Evolutionary conservation across 2,888 invertebrate species (phyloP).

Genomic region (Dugesia japonica): DNA sequence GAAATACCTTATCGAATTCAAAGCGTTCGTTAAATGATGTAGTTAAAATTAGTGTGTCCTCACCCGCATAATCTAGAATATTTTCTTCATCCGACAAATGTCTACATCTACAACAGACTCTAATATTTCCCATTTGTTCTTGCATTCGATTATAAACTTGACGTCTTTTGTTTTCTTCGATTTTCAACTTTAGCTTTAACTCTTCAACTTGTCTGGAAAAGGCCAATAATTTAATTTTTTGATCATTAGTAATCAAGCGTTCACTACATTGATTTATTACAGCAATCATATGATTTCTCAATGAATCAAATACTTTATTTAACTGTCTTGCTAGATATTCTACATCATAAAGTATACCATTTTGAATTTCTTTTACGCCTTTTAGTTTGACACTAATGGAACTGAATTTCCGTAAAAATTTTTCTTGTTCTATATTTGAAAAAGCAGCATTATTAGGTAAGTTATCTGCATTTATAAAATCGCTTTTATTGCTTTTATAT

Average conservation of each 20-base stretch:
- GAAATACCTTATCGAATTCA: constrained; percentile 23
- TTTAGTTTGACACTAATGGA: background rate
- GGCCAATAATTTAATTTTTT: background rate
- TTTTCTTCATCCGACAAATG: constrained; percentile 1
- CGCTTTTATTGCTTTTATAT: background rate
- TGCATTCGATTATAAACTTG: constrained; percentile 21
- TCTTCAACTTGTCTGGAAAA: constrained; percentile 7
- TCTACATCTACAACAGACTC: constrained; percentile 24
- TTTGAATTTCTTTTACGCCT: background rate
- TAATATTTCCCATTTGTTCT: constrained; percentile 23
- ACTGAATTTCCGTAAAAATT: background rate
- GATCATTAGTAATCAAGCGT: background rate
- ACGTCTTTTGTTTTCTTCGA: background rate
- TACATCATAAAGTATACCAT: background rate
- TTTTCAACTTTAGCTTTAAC: background rate
- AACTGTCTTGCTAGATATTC: background rate
- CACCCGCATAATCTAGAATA: background rate
- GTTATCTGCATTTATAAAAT: background rate
- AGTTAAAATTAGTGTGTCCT: background rate
- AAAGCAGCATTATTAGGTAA: background rate
- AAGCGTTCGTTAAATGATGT: constrained; percentile 24
- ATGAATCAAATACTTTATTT: constrained; percentile 15
- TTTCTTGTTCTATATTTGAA: background rate
- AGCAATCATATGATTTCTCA: background rate
- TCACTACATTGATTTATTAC: constrained; percentile 15